phyloP scores from a whole-genome alignment of 2,113 vertebrate genomes.

The Oryzias curvinotus region DNA sequence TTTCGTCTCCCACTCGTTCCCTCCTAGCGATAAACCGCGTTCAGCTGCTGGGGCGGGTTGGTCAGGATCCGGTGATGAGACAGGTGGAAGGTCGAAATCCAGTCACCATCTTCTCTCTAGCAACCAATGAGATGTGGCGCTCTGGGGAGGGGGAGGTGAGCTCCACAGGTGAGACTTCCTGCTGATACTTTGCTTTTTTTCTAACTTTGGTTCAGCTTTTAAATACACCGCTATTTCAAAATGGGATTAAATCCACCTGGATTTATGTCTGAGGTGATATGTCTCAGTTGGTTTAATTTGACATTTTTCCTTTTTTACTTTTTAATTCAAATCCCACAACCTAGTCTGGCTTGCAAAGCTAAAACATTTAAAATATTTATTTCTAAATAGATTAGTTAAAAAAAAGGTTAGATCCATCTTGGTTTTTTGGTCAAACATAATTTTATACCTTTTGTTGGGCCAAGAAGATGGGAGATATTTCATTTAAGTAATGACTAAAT shows the following conservation, averaged over 20 bases:
- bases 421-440: too few relatives aligned
- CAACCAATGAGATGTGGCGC: slow-evolving; percentile 97
- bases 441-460: too few relatives aligned
- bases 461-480: too few relatives aligned
- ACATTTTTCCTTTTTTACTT: neutral
- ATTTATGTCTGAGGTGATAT: neutral
- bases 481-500: too few relatives aligned
- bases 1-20: neutral
- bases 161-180: slow-evolving; percentile 35
- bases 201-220: neutral
- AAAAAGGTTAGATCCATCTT: too few relatives aligned
- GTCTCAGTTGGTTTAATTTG: neutral
- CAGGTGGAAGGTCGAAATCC: slow-evolving; percentile 93
- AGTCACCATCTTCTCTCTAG: slow-evolving; percentile 95
- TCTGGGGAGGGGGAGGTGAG: slow-evolving; percentile 80
- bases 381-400: too few relatives aligned
- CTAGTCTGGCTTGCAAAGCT: too few relatives aligned
- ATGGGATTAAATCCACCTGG: neutral
- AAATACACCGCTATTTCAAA: neutral
- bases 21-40: slow-evolving; percentile 89
- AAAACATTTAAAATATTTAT: too few relatives aligned
- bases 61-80: slow-evolving; percentile 96
- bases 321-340: too few relatives aligned
- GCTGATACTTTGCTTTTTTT: neutral
- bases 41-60: slow-evolving; percentile 91